phyloP scores from a whole-genome alignment of 1,140 invertebrate genomes.

The Cyrtorhinus lividipennis region DNA sequence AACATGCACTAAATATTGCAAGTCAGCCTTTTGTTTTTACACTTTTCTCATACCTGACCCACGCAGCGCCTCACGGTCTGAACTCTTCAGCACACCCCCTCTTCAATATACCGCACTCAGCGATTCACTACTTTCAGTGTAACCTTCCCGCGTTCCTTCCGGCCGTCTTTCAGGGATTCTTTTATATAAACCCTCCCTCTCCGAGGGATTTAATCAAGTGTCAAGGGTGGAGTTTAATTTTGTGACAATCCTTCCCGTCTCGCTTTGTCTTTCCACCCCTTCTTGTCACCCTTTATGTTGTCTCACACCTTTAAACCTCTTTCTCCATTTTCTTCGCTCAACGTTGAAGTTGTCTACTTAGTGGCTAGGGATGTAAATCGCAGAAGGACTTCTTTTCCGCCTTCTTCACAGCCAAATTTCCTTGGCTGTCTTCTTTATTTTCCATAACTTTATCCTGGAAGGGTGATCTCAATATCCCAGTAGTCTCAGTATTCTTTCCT shows the following conservation, averaged over 20 bases:
- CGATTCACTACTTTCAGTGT: background rate
- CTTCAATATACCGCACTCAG: no score
- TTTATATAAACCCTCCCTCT: background rate
- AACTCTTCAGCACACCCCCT: no score
- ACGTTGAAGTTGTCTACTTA: background rate
- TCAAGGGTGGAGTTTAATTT: constrained; percentile 7
- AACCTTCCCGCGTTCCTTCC: background rate
- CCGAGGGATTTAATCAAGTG: constrained; percentile 6
- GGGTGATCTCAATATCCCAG: no score
- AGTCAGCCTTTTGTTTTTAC: no score
- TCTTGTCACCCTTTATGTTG: background rate
- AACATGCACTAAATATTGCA: no score
- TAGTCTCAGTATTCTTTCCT: no score
- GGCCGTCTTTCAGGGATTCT: background rate
- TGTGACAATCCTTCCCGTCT: background rate
- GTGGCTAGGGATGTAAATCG: background rate
- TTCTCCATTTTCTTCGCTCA: background rate
- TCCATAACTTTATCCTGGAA: no score
- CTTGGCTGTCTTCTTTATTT: no score
- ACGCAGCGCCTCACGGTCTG: no score
- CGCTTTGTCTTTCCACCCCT: no score
- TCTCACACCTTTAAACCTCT: background rate
- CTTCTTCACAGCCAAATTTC: no score
- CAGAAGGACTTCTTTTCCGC: background rate
- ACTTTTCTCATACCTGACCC: no score